Evolutionary conservation across 2,888 invertebrate genomes (phyloP), one percentile per base, ranked within the genome.

Genomic region (Eupithecia insigniata): DNA sequence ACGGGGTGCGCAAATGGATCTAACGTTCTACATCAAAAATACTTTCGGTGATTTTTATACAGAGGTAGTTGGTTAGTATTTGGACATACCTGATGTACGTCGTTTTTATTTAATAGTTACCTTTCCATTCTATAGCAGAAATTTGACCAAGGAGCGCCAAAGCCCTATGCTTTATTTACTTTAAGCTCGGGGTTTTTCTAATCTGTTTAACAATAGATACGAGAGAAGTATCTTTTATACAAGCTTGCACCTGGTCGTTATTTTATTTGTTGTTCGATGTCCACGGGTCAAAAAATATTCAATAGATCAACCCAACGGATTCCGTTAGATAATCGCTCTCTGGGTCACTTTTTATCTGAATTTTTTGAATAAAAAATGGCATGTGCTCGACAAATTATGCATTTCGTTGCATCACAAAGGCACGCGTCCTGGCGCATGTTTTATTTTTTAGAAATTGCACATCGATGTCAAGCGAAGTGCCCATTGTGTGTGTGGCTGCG

Each of bases 331-430:
- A 87, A 87, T 85, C 87, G 83, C 83, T 86, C 85, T 85, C 80
- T 89, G 90, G 93, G 92, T 93, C 93, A 93, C 85, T 91, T 92
- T 93, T 92, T 90, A 87, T 83, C 71, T 67, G 80, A 62, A 62
- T 88, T 89, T 89, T 78, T 77, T 66, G 73, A 72, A 72, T 83
- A 90, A 92, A 92, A 91, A 86, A 84, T 83, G 89, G 89, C 94
- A 92, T 93, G 92, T 92, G 93, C 92, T 92, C 89, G 84, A 90
- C 89, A 91, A 92, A 93, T 93, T 93, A 93, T 92, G 92, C 92
- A 94, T 91, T 89, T 89, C 87, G 89, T 78, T 92, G 92, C 90
- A 85, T 91, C 89, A 93, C 92, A 93, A 93, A 88, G 81, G 87
- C 82, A 82, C 83, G 84, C 81, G 84, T 84, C 84, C 81, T 79